Conservation (phyloP, 2,888 invertebrate genomes). For the Rhynchonema sp. region DNA sequence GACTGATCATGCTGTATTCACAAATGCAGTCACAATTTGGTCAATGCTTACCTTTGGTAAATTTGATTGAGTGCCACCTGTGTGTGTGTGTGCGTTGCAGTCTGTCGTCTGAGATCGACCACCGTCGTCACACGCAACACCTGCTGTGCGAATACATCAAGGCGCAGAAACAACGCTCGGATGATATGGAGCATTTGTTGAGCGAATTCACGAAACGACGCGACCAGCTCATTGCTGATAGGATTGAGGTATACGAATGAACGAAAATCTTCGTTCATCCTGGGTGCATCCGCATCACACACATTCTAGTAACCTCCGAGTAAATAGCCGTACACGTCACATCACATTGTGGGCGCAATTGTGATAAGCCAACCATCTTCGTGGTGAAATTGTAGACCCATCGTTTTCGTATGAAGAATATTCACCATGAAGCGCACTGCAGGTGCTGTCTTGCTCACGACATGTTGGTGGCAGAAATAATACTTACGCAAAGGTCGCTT, state of each 20-base stretch:
- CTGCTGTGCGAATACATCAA: conserved; percentile 2
- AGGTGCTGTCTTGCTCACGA: too few species aligned
- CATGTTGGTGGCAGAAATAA: too few species aligned
- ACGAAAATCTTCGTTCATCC: too few species aligned
- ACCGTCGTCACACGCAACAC: conserved; percentile 4
- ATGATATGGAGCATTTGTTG: background rate
- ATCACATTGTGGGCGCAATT: too few species aligned
- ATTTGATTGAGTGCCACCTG: background rate
- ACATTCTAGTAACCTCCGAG: too few species aligned
- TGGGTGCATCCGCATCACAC: too few species aligned
- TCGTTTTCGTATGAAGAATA: too few species aligned
- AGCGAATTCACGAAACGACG: background rate
- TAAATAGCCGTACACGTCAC: too few species aligned
- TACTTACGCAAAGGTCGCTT: too few species aligned
- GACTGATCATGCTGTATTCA: background rate
- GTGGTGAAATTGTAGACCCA: too few species aligned
- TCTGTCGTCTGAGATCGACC: conserved; percentile 3
- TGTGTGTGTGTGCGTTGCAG: background rate
- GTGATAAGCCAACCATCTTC: too few species aligned
- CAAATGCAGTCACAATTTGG: background rate
- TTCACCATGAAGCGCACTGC: too few species aligned
- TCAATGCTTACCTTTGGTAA: background rate
- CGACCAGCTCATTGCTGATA: conserved; percentile 1
- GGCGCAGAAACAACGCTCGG: conserved; percentile 2
- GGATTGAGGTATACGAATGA: conserved; percentile 2